These are phyloP conservation scores for Pollimyrus isidori DNA, from an alignment of 2,113 vertebrate species.

Conservation along the genomic window DNA sequence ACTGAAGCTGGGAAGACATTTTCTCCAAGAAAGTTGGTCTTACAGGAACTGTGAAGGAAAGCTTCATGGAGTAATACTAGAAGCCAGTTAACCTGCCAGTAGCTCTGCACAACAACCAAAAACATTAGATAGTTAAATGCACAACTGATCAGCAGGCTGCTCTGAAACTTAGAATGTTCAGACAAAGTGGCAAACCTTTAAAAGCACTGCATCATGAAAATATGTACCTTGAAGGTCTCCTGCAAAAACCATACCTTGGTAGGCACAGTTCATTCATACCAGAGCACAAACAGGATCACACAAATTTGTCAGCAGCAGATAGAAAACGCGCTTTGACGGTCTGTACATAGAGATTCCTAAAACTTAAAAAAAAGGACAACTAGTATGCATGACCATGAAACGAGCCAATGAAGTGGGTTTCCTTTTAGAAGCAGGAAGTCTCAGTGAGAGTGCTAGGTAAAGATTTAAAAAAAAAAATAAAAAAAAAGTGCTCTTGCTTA, in stretches of 20 bases:
- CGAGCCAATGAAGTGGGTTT: not conserved
- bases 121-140: not conserved
- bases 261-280: not conserved
- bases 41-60: not conserved
- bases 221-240: not conserved
- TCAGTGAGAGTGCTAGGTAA: not conserved
- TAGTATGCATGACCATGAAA: not conserved
- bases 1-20: constrained; percentile 70
- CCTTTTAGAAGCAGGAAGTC: not conserved
- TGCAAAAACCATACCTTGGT: not conserved
- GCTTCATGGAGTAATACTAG: not conserved
- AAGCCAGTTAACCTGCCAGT: not conserved
- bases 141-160: not conserved
- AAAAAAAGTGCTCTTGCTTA: not conserved
- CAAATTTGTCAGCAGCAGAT: not conserved
- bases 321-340: not conserved
- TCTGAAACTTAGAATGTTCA: not conserved
- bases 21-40: not conserved
- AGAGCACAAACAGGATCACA: not conserved
- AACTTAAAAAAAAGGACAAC: not conserved
- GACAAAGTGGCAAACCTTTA: not conserved
- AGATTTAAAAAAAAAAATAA: too few species aligned
- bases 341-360: not conserved
- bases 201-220: not conserved
- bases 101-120: not conserved